Conservation (phyloP, 1,140 invertebrate species). For the Coelopa frigida region DNA sequence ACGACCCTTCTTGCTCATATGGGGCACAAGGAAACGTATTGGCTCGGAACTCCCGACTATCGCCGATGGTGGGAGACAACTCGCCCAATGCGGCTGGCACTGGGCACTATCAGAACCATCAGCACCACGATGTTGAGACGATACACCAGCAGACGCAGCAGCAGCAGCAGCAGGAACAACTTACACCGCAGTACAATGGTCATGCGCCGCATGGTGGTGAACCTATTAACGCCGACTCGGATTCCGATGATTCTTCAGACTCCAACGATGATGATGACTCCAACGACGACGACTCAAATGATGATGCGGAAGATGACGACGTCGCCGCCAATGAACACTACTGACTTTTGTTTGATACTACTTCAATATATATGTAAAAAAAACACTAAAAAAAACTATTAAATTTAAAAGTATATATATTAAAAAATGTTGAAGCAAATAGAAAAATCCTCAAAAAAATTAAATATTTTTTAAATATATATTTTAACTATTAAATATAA, state of each 20-base stretch:
- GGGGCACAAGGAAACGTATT: not conserved
- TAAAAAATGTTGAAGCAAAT: conserved; percentile 1
- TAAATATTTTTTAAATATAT: conserved; percentile 4
- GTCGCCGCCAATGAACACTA: conserved; percentile 18
- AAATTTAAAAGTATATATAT: conserved; percentile 10
- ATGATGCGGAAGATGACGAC: not conserved
- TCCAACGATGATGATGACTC: conserved; percentile 28
- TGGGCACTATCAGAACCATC: conserved; percentile 3
- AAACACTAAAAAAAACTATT: conserved; percentile 6
- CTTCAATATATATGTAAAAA: conserved; percentile 9
- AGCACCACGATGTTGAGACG: conserved; percentile 7
- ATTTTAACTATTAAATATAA: conserved; percentile 6
- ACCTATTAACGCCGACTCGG: conserved; percentile 13
- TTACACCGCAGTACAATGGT: conserved; percentile 2
- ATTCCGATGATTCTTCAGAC: conserved; percentile 36
- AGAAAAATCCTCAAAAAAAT: conserved; percentile 13
- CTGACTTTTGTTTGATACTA: conserved; percentile 20
- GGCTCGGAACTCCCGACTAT: conserved; percentile 7
- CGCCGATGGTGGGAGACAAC: conserved; percentile 13
- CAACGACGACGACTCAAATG: conserved; percentile 21
- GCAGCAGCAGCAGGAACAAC: conserved; percentile 6
- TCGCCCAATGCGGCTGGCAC: no score
- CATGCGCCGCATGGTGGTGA: not conserved
- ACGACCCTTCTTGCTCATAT: not conserved
- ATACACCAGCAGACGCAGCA: not conserved